Evolutionary conservation across 1,140 invertebrate species (phyloP), one percentile per base, ranked within the genome.

Genomic region (Delia radicum): DNA sequence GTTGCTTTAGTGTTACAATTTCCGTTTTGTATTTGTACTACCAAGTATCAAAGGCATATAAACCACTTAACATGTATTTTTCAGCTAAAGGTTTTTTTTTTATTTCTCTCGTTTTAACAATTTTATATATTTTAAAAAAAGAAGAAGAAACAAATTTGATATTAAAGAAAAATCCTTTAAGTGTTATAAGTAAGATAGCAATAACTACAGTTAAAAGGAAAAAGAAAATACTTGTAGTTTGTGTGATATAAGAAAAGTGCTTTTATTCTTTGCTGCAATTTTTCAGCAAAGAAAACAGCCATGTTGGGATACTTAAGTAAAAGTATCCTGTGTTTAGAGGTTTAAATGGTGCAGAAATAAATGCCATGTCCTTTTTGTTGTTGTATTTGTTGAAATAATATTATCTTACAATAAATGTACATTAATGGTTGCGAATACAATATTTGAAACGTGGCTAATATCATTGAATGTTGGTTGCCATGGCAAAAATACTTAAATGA

Each of bases 381-480:
- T 55, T 69, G 7, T 69, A 65, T 65, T 65, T 65, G 65, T 33
- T 18, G 63, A 29, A 67, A 67, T 31, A 67, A 67, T 67, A 67
- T 67, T 67, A 67, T 67, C 28, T 67, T 29, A 67, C 63, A 67
- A 67, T 67, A 67, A 67, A 67, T 31, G 63, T 18, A 67, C 61
- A 63, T 67, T 67, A 67, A 67, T 67, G 28, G 63, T 15, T 67
- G 48, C 48, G 24, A 55, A 55, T 31, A 67, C 13, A 67, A 67
- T 67, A 31, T 31, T 31, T 28, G n/a, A 18, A 67, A 67, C 28
- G 63, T 67, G 63, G 63, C 63, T 67, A 67, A 33, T 67, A 31
- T 31, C 37, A 42, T 42, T 42, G 37, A 10, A 13, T 15, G n/a
- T 10, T n/a, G n/a, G n/a, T 42, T 42, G n/a, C 37, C n/a, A 13